Percentiles rank a stretch among this genome's conserved stretches.
Conservation (phyloP, 2,888 invertebrate species). For the Drosophila neonasuta region DNA sequence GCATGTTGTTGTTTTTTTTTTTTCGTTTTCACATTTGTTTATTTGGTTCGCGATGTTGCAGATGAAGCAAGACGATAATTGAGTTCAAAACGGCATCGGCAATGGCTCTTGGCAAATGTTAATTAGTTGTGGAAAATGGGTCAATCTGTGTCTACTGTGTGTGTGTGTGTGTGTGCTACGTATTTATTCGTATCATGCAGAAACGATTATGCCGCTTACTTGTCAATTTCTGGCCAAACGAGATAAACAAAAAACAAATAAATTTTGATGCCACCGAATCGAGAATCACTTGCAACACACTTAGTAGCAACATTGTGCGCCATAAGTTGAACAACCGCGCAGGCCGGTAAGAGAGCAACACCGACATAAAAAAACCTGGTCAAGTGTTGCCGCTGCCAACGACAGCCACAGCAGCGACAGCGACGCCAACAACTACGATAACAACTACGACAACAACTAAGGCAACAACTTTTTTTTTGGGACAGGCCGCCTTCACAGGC, state of each 20-base stretch:
- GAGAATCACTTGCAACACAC: slow-evolving; percentile 60
- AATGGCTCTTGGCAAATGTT: slow-evolving; percentile 72
- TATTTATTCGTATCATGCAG: slow-evolving; percentile 26
- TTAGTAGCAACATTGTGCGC: background rate
- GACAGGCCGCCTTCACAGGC: slow-evolving; percentile 52
- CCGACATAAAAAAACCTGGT: slow-evolving; percentile 44
- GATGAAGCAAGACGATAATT: slow-evolving; percentile 75
- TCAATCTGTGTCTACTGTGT: slow-evolving; percentile 43
- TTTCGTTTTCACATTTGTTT: slow-evolving; percentile 31
- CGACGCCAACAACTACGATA: background rate
- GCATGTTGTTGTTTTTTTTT: background rate
- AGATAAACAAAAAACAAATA: slow-evolving; percentile 16
- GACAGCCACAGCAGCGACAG: background rate
- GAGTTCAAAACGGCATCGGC: slow-evolving; percentile 66
- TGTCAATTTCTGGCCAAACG: slow-evolving; percentile 38
- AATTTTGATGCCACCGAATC: slow-evolving; percentile 10
- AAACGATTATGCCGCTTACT: slow-evolving; percentile 46
- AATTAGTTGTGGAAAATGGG: slow-evolving; percentile 72
- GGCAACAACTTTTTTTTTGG: slow-evolving; percentile 27
- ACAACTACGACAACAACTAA: slow-evolving; percentile 15
- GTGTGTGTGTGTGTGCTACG: slow-evolving; percentile 4
- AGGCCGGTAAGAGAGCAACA: slow-evolving; percentile 26
- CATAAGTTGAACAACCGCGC: slow-evolving; percentile 52
- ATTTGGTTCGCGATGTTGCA: slow-evolving; percentile 27
- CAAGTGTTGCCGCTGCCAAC: slow-evolving; percentile 36